A percentile compares a stretch with the other conserved stretches of the same genome.
Conservation (phyloP, 2,113 vertebrate genomes). For the Cervus canadensis region DNA sequence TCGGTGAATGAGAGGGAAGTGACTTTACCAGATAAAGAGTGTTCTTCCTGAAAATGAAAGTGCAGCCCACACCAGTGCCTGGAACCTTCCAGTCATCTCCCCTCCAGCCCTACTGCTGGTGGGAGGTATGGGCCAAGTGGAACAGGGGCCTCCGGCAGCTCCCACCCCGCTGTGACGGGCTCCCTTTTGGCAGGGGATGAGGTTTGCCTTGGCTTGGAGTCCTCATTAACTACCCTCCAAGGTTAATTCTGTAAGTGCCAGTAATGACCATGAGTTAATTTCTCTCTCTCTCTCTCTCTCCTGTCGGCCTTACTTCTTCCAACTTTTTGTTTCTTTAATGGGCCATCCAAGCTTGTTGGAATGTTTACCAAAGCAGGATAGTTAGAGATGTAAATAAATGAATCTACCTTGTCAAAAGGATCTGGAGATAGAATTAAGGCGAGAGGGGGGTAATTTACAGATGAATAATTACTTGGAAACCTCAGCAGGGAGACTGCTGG, state of each 20-base stretch:
- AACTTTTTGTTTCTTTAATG: conserved; percentile 50
- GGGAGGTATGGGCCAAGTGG: background rate
- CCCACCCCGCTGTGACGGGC: conserved; percentile 14
- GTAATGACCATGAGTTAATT: conserved; percentile 77
- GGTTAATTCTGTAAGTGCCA: conserved; percentile 70
- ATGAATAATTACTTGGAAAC: conserved; percentile 61
- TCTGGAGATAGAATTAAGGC: conserved; percentile 51
- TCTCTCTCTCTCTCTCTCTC: conserved; percentile 35
- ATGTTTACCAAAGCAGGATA: conserved; percentile 71
- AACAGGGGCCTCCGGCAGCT: background rate
- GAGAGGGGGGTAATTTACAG: conserved; percentile 68
- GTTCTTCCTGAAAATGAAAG: background rate
- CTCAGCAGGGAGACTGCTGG: conserved; percentile 39
- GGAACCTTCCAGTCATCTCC: background rate
- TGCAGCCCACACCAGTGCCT: background rate
- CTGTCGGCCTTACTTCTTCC: conserved; percentile 24
- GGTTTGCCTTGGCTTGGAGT: conserved; percentile 64
- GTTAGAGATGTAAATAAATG: conserved; percentile 65
- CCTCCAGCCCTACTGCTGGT: background rate
- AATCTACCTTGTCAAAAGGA: conserved; percentile 56
- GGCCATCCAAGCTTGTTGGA: conserved; percentile 53
- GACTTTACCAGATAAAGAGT: background rate
- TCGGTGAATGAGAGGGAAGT: background rate
- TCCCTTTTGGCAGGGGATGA: background rate
- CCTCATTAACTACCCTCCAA: conserved; percentile 66